phyloP scores from a whole-genome alignment of 2,113 vertebrate species.

The Mirza zaza region DNA sequence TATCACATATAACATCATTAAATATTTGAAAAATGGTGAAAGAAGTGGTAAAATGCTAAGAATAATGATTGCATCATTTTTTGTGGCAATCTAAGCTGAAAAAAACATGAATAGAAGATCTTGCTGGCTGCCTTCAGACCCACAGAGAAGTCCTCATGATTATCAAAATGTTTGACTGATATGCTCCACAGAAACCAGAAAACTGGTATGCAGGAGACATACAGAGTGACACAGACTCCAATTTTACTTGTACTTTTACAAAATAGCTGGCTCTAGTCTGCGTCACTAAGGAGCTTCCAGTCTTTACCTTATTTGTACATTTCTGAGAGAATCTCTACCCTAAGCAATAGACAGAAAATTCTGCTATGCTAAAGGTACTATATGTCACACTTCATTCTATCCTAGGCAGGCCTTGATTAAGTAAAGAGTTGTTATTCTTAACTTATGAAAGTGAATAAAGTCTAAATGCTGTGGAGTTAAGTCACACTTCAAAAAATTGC shows the following conservation, averaged over 20 bases:
- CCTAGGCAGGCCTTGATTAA: neutral
- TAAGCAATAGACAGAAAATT: neutral
- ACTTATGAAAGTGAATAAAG: neutral
- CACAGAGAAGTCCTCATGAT: neutral
- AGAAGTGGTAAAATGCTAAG: neutral
- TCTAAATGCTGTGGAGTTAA: neutral
- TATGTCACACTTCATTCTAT: neutral
- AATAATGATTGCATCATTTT: neutral
- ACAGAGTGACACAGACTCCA: neutral
- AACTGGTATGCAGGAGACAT: neutral
- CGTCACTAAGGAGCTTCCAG: neutral
- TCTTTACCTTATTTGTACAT: neutral
- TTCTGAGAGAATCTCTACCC: neutral
- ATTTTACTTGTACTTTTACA: neutral
- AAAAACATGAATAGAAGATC: neutral
- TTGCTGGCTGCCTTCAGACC: neutral
- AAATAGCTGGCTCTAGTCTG: neutral
- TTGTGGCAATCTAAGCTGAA: neutral
- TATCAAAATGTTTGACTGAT: constrained; percentile 32
- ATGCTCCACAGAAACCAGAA: neutral
- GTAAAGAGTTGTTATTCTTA: neutral
- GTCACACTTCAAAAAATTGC: neutral
- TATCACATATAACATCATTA: neutral
- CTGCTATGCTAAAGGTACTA: neutral
- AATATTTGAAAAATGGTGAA: constrained; percentile 1